Percentiles rank a stretch among this genome's conserved stretches.
Evolutionary conservation across 1,140 invertebrate species (phyloP).

Genomic region (Doryteuthis pealeii): DNA sequence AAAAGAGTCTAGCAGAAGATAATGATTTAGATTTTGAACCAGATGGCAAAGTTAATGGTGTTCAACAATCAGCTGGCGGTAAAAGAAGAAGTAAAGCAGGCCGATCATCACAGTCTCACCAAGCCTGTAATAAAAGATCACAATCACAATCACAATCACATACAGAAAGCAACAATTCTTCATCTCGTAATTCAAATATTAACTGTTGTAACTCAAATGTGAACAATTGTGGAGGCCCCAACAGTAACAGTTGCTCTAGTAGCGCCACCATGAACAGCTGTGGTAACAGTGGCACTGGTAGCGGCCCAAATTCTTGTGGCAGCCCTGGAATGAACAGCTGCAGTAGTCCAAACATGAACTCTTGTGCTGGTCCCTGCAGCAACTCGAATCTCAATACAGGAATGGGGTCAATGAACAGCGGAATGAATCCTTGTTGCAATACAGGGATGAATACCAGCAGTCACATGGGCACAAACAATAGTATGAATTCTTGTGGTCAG

Average conservation of each 20-base stretch:
- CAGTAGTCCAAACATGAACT: no score
- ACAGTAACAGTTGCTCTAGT: no score
- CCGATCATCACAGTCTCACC: slow-evolving; percentile 31
- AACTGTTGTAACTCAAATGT: no score
- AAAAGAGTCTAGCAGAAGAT: slow-evolving; percentile 71
- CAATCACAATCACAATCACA: not conserved
- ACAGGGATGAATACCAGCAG: not conserved
- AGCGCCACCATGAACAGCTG: no score
- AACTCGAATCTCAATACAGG: no score
- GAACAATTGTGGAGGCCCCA: no score
- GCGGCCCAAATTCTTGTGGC: slow-evolving; percentile 23
- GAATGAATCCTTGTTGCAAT: no score
- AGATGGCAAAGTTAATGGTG: slow-evolving; percentile 56
- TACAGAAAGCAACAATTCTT: not conserved
- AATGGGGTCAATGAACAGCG: no score
- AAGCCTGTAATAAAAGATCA: not conserved
- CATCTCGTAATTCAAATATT: no score
- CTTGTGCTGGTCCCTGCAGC: no score
- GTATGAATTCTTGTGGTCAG: not conserved
- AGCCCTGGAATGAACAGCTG: slow-evolving; percentile 4
- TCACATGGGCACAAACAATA: not conserved
- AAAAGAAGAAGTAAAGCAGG: slow-evolving; percentile 8
- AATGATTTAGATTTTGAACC: slow-evolving; percentile 87
- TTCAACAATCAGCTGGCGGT: slow-evolving; percentile 16
- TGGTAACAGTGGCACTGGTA: no score